phyloP scores from a whole-genome alignment of 2,888 invertebrate species.

The Eumacrocentrus americanus region DNA sequence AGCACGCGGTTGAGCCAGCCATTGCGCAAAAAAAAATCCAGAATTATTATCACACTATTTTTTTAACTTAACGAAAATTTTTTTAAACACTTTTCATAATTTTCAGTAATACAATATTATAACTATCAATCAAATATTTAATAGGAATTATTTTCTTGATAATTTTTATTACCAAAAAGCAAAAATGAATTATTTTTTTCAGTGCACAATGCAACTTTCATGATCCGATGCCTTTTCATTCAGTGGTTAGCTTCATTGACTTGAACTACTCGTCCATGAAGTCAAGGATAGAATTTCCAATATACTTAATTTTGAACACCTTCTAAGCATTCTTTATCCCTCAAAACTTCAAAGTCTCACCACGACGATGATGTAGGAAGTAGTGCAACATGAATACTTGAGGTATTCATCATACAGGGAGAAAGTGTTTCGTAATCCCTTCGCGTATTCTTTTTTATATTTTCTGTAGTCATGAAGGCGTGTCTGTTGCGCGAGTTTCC shows the following conservation, averaged over 20 bases:
- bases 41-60: neutral
- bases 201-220: too few species aligned
- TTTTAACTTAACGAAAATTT: too few species aligned
- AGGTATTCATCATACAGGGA: conserved; percentile 53
- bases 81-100: too few species aligned
- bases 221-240: neutral
- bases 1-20: neutral
- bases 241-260: neutral
- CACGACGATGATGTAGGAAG: conserved; percentile 45
- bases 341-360: neutral
- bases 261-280: neutral
- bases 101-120: too few species aligned
- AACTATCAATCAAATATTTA: too few species aligned
- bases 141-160: too few species aligned
- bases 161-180: too few species aligned
- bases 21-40: neutral
- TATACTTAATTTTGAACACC: neutral
- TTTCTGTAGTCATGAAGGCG: conserved; percentile 30
- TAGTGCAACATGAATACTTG: conserved; percentile 45
- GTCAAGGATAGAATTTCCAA: conserved; percentile 8
- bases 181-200: too few species aligned
- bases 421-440: conserved; percentile 57
- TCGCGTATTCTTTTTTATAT: conserved; percentile 31
- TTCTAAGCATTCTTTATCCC: neutral
- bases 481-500: conserved; percentile 24